phyloP scores from a whole-genome alignment of 2,113 vertebrate genomes.

The Hippocampus mohnikei region DNA sequence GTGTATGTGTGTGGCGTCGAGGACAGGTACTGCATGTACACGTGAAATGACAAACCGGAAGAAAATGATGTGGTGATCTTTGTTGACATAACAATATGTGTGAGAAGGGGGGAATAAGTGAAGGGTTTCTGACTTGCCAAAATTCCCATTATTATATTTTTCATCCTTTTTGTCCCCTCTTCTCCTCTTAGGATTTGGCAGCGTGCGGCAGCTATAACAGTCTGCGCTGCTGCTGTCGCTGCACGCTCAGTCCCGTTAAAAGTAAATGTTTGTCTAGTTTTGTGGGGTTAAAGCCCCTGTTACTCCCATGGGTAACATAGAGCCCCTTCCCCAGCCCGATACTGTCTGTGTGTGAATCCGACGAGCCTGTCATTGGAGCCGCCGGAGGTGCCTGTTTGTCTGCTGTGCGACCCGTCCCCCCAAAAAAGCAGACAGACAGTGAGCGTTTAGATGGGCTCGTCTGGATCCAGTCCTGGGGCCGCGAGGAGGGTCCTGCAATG shows the following conservation, averaged over 20 bases:
- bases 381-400: slow-evolving; percentile 69
- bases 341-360: slow-evolving; percentile 60
- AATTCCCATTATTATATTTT: slow-evolving; percentile 66
- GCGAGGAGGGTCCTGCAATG: slow-evolving; percentile 74
- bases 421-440: slow-evolving; percentile 60
- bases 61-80: slow-evolving; percentile 17
- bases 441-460: slow-evolving; percentile 64
- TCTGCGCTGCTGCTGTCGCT: slow-evolving; percentile 69
- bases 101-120: slow-evolving; percentile 65
- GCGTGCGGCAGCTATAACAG: slow-evolving; percentile 70
- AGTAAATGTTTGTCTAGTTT: slow-evolving; percentile 54
- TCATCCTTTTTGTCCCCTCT: slow-evolving; percentile 72
- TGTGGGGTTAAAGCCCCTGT: slow-evolving; percentile 40
- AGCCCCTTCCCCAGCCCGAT: slow-evolving; percentile 53
- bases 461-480: slow-evolving; percentile 76
- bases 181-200: slow-evolving; percentile 76
- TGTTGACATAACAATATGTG: slow-evolving; percentile 31
- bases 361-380: slow-evolving; percentile 70
- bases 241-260: slow-evolving; percentile 57
- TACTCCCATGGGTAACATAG: slow-evolving; percentile 44
- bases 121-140: slow-evolving; percentile 58
- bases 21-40: slow-evolving; percentile 1
- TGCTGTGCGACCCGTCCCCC: slow-evolving; percentile 47
- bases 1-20: slow-evolving; percentile 8
- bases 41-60: not conserved